Percentiles rank a stretch among this genome's conserved stretches.
phyloP scores from a whole-genome alignment of 1,140 invertebrate genomes.

The Aphaenogaster ashmeadi region DNA sequence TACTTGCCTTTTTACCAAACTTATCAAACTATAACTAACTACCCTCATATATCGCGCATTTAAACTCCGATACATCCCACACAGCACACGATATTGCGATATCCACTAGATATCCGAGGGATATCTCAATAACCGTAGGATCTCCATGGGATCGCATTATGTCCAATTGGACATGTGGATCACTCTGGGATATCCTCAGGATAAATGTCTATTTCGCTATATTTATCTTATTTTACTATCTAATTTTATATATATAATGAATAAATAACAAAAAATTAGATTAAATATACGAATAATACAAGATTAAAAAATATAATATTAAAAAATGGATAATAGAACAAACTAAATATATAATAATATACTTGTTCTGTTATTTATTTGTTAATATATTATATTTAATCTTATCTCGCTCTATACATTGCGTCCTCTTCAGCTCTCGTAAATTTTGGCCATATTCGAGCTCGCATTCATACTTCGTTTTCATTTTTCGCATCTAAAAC shows the following conservation, averaged over 20 bases:
- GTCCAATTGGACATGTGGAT: no score
- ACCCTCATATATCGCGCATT: no score
- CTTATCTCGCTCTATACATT: neutral
- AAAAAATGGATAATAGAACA: neutral
- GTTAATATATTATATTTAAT: neutral
- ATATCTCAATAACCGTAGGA: no score
- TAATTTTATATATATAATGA: neutral
- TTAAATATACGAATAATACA: neutral
- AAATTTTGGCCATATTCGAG: neutral
- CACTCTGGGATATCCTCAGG: no score
- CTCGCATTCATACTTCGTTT: neutral
- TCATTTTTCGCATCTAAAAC: neutral
- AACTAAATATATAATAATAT: neutral
- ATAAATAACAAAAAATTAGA: neutral
- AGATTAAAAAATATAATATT: neutral
- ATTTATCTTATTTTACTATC: neutral
- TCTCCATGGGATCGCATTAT: no score
- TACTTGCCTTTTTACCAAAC: no score
- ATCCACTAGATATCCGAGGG: no score
- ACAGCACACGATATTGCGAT: no score
- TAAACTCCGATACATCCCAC: no score
- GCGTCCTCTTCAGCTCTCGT: neutral
- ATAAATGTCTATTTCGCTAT: neutral
- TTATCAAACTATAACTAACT: no score
- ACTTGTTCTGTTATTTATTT: neutral